Evolutionary conservation across 2,113 vertebrate species (phyloP).

Genomic region (Panthera uncia): DNA sequence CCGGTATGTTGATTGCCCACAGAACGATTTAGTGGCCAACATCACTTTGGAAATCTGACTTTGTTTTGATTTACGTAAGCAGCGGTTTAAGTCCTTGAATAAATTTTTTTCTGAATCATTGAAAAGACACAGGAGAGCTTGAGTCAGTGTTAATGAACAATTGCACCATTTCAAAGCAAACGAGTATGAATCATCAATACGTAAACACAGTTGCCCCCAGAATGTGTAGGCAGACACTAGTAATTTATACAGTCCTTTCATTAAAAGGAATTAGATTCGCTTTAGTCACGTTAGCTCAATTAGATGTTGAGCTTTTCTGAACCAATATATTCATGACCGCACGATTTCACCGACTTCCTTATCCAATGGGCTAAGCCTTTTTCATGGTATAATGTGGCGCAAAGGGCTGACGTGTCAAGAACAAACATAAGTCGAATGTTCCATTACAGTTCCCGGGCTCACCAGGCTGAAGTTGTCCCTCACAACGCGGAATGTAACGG

Average conservation of each 20-base stretch:
- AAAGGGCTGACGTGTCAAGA: conserved; percentile 72
- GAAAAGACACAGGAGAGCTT: conserved; percentile 67
- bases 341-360: conserved; percentile 53
- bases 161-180: conserved; percentile 76
- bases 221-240: conserved; percentile 63
- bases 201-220: conserved; percentile 62
- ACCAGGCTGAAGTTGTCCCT: conserved; percentile 71
- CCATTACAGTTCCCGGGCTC: conserved; percentile 70
- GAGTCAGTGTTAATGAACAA: conserved; percentile 81
- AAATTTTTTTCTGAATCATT: conserved; percentile 51
- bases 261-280: conserved; percentile 64
- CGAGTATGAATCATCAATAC: conserved; percentile 66
- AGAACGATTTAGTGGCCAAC: conserved; percentile 22
- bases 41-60: conserved; percentile 56
- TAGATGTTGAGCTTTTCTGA: conserved; percentile 45
- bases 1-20: neutral
- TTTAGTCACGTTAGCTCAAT: conserved; percentile 64
- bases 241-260: conserved; percentile 70
- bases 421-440: conserved; percentile 50
- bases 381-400: conserved; percentile 47
- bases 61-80: conserved; percentile 72
- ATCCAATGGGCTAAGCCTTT: conserved; percentile 39
- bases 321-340: neutral
- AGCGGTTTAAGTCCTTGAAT: conserved; percentile 59
- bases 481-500: neutral